Conservation (phyloP, 2,888 invertebrate species). For the Erynnis tages region DNA sequence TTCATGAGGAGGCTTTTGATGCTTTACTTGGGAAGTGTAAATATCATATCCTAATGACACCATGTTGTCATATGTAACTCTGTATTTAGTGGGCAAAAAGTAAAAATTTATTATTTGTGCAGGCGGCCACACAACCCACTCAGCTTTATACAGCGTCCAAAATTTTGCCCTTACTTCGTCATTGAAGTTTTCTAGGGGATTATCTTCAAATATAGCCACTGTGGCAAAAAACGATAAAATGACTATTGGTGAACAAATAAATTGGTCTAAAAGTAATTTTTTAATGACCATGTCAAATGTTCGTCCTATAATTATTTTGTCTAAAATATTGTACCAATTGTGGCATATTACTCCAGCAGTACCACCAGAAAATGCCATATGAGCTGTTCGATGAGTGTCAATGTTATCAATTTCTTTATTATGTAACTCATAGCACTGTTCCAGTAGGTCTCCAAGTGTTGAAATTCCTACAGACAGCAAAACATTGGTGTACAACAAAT, state of each 20-base stretch:
- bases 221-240: conserved; percentile 90
- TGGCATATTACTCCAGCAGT: conserved; percentile 91
- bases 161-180: conserved; percentile 88
- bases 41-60: conserved; percentile 93
- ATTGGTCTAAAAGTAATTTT: conserved; percentile 91
- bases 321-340: conserved; percentile 91
- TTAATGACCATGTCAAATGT: conserved; percentile 84
- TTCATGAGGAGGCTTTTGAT: conserved; percentile 57
- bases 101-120: conserved; percentile 97
- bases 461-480: conserved; percentile 88
- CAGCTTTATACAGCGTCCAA: conserved; percentile 89
- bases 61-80: conserved; percentile 93
- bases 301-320: conserved; percentile 86
- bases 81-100: conserved; percentile 88
- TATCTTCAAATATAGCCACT: conserved; percentile 86
- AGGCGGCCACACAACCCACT: conserved; percentile 96
- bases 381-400: conserved; percentile 83
- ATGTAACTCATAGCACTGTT: conserved; percentile 89
- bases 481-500: conserved; percentile 90
- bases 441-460: conserved; percentile 88
- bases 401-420: conserved; percentile 78
- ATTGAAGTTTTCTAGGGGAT: conserved; percentile 81
- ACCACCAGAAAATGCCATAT: conserved; percentile 90
- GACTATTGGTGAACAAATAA: conserved; percentile 90
- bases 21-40: conserved; percentile 90